Base-by-base conservation (phyloP, 2,797 vertebrate species). In the Selene dorsalis region DNA sequence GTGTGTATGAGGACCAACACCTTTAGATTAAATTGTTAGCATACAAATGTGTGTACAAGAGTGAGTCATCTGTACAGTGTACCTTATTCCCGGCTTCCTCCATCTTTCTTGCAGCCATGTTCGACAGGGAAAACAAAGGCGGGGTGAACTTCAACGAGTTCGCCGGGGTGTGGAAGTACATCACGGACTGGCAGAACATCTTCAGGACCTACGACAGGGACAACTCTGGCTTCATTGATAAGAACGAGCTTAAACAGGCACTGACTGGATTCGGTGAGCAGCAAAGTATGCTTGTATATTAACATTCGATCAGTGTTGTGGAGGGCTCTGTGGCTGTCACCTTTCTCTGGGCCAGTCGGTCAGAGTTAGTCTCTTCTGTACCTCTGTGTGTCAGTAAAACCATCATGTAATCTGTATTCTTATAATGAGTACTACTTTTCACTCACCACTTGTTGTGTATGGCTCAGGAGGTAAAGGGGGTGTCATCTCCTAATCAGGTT, bases 121-220 rank as follows among this genome's bases (percentile, higher is more conserved):
- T 99, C 73, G 98, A 99, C 94, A 93, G 98, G 79, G 98, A 99
- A 86, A 98, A 97, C 89, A 99, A 99, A 94, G 96, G 98, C 0
- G 98, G 98, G 0, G 98, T 99, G 84, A 99, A 97, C 93, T 99
- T 99, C 93, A 97, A 94, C 13, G 98, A 99, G 94, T 99, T 99
- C 59, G 97, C 96, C 0, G 98, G 98, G 2, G 97, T 99, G 61
- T 99, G 98, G 98, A 99, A 99, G 81, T 99, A 99, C 84, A 96
- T 99, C 94, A 96, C 97, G 0, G 98, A 99, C 88, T 99, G 98
- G 98, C 98, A 99, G 94, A 97, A 96, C 87, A 98, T 99, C 92
- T 99, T 99, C 94, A 95, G 97, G 87, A 98, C 96, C 5, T 99
- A 98, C 55, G 98, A 99, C 93, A 92, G 97, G 71, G 98, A 99